phyloP scores from a whole-genome alignment of 2,888 invertebrate species.

The Drosophila phalerata region DNA sequence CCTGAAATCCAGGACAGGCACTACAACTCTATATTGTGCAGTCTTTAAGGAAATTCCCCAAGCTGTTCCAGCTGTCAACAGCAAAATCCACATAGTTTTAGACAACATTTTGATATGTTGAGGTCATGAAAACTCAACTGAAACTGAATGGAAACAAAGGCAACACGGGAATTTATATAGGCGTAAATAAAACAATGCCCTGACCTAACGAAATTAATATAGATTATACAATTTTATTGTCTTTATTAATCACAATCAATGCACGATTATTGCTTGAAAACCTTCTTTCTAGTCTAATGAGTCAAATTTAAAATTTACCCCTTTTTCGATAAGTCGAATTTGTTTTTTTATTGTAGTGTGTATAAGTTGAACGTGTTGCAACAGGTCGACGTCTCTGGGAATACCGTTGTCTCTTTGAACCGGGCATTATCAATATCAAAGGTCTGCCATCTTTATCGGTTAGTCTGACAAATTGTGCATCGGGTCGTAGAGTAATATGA shows the following conservation, averaged over 20 bases:
- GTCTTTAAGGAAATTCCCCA: neutral
- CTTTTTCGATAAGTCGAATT: slow-evolving; percentile 8
- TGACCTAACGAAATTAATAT: neutral
- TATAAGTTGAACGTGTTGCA: slow-evolving; percentile 15
- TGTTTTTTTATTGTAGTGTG: slow-evolving; percentile 5
- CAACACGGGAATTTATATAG: slow-evolving; percentile 7
- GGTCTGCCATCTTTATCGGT: slow-evolving; percentile 42
- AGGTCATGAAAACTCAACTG: neutral
- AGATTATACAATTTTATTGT: slow-evolving; percentile 19
- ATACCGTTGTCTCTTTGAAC: neutral
- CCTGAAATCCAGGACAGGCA: slow-evolving; percentile 17
- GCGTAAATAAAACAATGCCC: neutral
- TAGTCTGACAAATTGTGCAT: slow-evolving; percentile 33
- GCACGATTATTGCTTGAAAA: slow-evolving; percentile 11
- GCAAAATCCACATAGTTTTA: neutral
- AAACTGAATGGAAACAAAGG: neutral
- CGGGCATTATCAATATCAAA: slow-evolving; percentile 31
- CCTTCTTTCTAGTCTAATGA: slow-evolving; percentile 25
- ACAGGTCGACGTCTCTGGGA: slow-evolving; percentile 16
- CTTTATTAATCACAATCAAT: slow-evolving; percentile 12
- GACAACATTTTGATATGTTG: slow-evolving; percentile 8
- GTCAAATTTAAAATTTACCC: neutral
- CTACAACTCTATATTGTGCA: neutral
- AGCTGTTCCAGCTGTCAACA: neutral
- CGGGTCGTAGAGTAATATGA: slow-evolving; percentile 1